These are phyloP conservation scores for Polyergus mexicanus DNA, from an alignment of 1,140 invertebrate species.

Conservation along the genomic window DNA sequence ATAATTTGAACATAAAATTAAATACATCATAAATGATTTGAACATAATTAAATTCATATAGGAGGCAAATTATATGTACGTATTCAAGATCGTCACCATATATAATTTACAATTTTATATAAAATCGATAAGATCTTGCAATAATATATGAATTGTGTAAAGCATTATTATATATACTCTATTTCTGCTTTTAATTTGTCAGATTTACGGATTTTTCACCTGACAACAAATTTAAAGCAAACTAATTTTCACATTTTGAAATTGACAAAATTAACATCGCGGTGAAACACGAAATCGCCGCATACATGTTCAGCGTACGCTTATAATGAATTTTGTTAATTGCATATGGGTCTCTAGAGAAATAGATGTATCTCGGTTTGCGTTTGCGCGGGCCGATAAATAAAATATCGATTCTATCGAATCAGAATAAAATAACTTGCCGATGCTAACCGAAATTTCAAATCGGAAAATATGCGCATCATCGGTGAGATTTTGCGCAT, in stretches of 20 bases:
- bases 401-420: slow-evolving; percentile 67
- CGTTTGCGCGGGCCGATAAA: slow-evolving; percentile 39
- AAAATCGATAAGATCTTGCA: background rate
- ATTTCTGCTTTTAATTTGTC: background rate
- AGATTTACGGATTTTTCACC: slow-evolving; percentile 16
- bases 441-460: slow-evolving; percentile 48
- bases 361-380: slow-evolving; percentile 48
- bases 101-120: background rate
- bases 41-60: too few relatives aligned
- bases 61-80: too few relatives aligned
- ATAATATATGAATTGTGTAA: background rate
- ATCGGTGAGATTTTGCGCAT: slow-evolving; percentile 1
- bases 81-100: background rate
- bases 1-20: background rate
- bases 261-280: slow-evolving; percentile 57
- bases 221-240: slow-evolving; percentile 11
- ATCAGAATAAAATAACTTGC: slow-evolving; percentile 54
- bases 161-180: background rate
- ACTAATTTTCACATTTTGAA: slow-evolving; percentile 30
- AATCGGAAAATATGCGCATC: slow-evolving; percentile 18
- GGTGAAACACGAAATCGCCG: slow-evolving; percentile 33
- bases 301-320: slow-evolving; percentile 32
- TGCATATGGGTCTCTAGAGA: slow-evolving; percentile 62
- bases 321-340: slow-evolving; percentile 81
- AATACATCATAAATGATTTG: background rate